A percentile compares a stretch with the other conserved stretches of the same genome.
Evolutionary conservation across 2,113 vertebrate genomes (phyloP).

Genomic region (pig (Sus scrofa)): DNA sequence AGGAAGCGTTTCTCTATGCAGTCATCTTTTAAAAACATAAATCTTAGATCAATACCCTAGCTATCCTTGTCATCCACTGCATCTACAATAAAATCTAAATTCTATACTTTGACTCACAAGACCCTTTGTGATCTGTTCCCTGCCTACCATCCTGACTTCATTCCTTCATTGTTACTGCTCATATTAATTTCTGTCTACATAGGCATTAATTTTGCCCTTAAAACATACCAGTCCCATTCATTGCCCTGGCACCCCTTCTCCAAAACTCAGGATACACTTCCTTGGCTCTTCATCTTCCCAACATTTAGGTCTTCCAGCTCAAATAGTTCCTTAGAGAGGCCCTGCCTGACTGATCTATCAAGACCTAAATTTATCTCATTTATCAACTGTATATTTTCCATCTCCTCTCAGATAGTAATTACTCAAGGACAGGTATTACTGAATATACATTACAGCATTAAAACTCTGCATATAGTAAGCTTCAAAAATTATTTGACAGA

Average conservation of each 20-base stretch:
- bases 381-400: not conserved
- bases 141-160: not conserved
- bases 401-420: not conserved
- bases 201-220: not conserved
- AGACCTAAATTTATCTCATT: not conserved
- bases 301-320: not conserved
- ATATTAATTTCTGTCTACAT: not conserved
- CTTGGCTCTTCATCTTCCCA: not conserved
- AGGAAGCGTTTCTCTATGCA: not conserved
- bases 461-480: not conserved
- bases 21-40: not conserved
- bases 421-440: not conserved
- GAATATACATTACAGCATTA: not conserved
- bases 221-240: not conserved
- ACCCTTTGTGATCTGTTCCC: not conserved
- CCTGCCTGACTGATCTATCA: not conserved
- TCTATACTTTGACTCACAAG: not conserved
- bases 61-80: not conserved
- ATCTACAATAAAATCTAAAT: conserved; percentile 25
- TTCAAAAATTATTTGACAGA: conserved; percentile 3
- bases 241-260: not conserved
- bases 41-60: not conserved
- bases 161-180: not conserved
- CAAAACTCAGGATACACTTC: not conserved
- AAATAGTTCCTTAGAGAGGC: not conserved